A percentile compares a stretch with the other conserved stretches of the same genome.
Conservation (phyloP, 92 coral and sea anemone genomes). For the Anthopleura xanthogrammica region DNA sequence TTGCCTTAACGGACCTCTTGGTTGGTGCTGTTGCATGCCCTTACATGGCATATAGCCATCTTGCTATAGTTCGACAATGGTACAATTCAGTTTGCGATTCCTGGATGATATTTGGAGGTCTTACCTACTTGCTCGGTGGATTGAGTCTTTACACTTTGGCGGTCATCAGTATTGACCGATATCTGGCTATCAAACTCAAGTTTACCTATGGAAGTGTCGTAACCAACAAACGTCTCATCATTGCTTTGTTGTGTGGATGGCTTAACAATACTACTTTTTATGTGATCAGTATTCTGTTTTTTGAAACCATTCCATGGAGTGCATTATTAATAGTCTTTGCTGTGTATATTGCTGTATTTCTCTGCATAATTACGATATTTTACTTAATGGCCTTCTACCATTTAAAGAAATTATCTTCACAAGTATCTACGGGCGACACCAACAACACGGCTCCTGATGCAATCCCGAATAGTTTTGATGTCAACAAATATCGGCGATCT, state of each 20-base stretch:
- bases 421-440: background rate
- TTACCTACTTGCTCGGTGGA: background rate
- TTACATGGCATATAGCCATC: background rate
- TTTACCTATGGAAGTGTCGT: slow-evolving; percentile 1
- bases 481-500: background rate
- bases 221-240: slow-evolving; percentile 1
- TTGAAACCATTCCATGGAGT: background rate
- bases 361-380: background rate
- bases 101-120: background rate
- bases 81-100: background rate
- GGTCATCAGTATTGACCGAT: slow-evolving; percentile 12
- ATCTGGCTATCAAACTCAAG: slow-evolving; percentile 9
- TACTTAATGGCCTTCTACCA: background rate
- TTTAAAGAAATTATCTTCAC: background rate
- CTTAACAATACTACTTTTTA: background rate
- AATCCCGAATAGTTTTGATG: no score
- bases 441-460: background rate
- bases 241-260: background rate
- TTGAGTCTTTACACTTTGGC: background rate
- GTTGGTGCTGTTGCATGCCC: background rate
- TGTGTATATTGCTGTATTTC: background rate
- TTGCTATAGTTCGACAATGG: background rate
- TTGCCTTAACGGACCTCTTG: slow-evolving; percentile 8
- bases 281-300: background rate
- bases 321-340: background rate